Evolutionary conservation across 2,113 vertebrate species (phyloP).

Genomic region (Sphaerodactylus townsendi): DNA sequence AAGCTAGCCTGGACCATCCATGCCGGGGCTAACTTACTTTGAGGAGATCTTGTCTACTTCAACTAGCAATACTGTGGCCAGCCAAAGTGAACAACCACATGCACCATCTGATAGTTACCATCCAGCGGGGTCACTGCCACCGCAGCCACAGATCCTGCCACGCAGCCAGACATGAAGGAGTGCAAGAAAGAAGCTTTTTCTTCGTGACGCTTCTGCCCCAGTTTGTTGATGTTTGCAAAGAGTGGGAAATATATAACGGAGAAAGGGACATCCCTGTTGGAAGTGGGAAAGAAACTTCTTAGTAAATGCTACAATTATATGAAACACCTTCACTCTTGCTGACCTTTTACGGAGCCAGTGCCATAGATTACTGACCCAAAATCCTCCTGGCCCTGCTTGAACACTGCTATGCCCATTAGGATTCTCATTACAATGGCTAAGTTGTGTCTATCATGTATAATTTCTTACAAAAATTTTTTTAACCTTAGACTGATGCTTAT

Average conservation of each 20-base stretch:
- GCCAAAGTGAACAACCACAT: background rate
- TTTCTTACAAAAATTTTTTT: background rate
- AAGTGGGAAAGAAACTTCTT: fast-evolving
- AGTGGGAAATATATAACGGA: conserved; percentile 87
- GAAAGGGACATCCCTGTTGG: conserved; percentile 79
- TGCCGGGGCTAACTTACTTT: background rate
- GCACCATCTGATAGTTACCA: conserved; percentile 59
- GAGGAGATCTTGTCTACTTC: background rate
- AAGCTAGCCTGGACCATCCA: too few species aligned
- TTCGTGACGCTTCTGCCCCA: conserved; percentile 62
- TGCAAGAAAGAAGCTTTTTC: conserved; percentile 76
- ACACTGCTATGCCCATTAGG: background rate
- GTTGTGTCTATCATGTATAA: background rate
- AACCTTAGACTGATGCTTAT: background rate
- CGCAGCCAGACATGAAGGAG: conserved; percentile 78
- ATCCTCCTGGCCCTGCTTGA: background rate
- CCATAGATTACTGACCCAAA: background rate
- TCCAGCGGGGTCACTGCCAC: conserved; percentile 84
- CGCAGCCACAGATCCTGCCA: conserved; percentile 76
- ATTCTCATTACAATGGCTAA: too few species aligned
- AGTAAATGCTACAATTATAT: background rate
- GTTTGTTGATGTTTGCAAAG: conserved; percentile 81
- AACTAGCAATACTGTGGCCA: background rate
- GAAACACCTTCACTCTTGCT: background rate
- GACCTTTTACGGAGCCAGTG: background rate